Percentiles rank a stretch among this genome's conserved stretches.
These are phyloP conservation scores for Parazoanthus atlanticus DNA, from an alignment of 92 coral and sea anemone genomes.

Conservation along the genomic window DNA sequence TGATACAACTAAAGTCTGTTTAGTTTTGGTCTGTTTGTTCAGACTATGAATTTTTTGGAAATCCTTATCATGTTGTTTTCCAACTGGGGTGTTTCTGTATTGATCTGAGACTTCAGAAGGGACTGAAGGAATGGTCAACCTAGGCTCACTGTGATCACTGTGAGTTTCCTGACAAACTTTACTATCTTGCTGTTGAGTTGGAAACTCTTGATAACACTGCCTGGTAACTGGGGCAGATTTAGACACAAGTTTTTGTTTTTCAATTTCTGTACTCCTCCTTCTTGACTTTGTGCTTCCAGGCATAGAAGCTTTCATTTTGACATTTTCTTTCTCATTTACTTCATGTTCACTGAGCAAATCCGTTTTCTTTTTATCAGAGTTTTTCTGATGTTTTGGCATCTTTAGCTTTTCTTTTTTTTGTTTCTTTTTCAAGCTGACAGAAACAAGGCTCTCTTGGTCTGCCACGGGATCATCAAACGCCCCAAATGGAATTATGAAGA, in stretches of 20 bases:
- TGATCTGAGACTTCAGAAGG: neutral
- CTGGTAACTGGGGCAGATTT: neutral
- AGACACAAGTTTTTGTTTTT: conserved; percentile 1
- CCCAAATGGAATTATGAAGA: conserved; percentile 83
- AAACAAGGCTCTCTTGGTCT: conserved; percentile 16
- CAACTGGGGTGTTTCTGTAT: neutral
- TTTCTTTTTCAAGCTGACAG: conserved; percentile 22
- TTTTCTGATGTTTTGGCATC: neutral
- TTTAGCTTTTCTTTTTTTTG: neutral
- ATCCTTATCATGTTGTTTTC: neutral
- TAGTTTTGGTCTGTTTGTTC: neutral
- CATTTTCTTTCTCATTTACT: neutral
- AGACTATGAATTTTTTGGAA: neutral
- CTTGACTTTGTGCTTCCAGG: neutral
- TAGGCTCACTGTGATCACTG: neutral
- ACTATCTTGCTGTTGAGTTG: neutral
- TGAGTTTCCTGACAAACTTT: neutral
- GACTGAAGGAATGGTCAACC: neutral
- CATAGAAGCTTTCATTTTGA: neutral
- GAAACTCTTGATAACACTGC: neutral
- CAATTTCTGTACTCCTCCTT: neutral
- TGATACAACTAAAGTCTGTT: neutral
- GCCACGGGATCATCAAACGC: conserved; percentile 87
- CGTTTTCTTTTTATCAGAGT: neutral
- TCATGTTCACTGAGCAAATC: neutral